Percentiles rank a stretch among this genome's conserved stretches.
phyloP scores from a whole-genome alignment of 2,888 invertebrate species.

The Camptogramma bilineatum region DNA sequence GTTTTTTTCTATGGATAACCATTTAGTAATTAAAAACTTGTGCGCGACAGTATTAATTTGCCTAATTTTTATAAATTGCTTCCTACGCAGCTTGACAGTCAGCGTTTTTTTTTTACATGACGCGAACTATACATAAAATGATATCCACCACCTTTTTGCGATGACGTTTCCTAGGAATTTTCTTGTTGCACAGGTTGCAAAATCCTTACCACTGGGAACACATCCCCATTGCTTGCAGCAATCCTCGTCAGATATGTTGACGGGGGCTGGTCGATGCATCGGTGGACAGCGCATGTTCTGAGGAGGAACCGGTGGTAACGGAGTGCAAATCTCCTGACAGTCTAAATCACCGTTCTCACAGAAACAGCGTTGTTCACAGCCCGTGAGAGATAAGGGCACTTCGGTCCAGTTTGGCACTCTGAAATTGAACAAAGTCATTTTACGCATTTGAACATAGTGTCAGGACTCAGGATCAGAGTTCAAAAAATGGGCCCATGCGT shows the following conservation, averaged over 20 bases:
- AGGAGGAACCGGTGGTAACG: slow-evolving; percentile 91
- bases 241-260: slow-evolving; percentile 89
- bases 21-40: too few species aligned
- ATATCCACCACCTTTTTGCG: slow-evolving; percentile 11
- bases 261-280: slow-evolving; percentile 87
- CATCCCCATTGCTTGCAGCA: slow-evolving; percentile 94
- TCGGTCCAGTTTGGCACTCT: slow-evolving; percentile 92
- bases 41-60: too few species aligned
- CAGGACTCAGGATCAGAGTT: too few species aligned
- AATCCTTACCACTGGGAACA: slow-evolving; percentile 68
- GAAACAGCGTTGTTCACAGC: slow-evolving; percentile 94
- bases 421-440: slow-evolving; percentile 30
- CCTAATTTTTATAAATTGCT: too few species aligned
- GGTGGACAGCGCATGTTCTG: slow-evolving; percentile 89
- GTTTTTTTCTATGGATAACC: too few species aligned
- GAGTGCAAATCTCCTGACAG: slow-evolving; percentile 92
- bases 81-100: too few species aligned
- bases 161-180: not conserved
- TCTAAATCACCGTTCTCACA: slow-evolving; percentile 95
- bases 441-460: not conserved
- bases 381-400: slow-evolving; percentile 91
- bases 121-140: slow-evolving; percentile 6
- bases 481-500: too few species aligned
- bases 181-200: not conserved
- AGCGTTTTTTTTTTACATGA: too few species aligned